Evolutionary conservation across 1,140 invertebrate species (phyloP), one percentile per base, ranked within the genome.

Genomic region (Euschistus heros): DNA sequence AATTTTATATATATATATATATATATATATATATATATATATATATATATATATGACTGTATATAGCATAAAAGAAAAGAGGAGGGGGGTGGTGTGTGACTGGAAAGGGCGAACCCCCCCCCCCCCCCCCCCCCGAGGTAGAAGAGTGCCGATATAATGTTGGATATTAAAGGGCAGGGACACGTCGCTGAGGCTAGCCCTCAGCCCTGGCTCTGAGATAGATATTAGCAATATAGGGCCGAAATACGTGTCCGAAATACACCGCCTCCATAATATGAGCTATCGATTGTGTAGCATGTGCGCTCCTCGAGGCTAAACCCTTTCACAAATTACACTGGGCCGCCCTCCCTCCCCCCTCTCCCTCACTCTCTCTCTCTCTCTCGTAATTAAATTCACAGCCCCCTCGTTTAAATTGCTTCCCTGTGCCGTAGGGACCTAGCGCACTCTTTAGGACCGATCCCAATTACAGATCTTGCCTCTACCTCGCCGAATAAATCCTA

Each of bases 251-350:
- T 57, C 65, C 65, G 65, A 66, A 64, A 61, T 67, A 64, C 66
- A 30, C 62, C 27, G 66, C 57, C 62, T 57, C 62, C 62, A 64
- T 67, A 67, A 67, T 67, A 67, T 67, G 63, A 67, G 63, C 64
- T 67, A 67, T 67, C 66, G 66, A 67, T 67, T 67, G 66, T 67
- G 63, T 46, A 67, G 63, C 66, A 67, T 67, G 66, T 67, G 66
- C 66, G 62, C 55, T 42, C 47, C 24, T 26, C 22, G 17, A n/a
- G 37, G 22, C 24, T 57, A 60, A 30, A 63, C 66, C 54, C 66
- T 67, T 64, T 67, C 66, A 67, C 66, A 67, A 67, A 67, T 67
- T 67, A 67, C 66, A 67, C 62, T 30, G n/a, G n/a, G n/a, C n/a
- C n/a, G n/a, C n/a, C n/a, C 46, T 2, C 62, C 37, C 18, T 5